A percentile compares a stretch with the other conserved stretches of the same genome.
Evolutionary conservation across 2,113 vertebrate species (phyloP).

Genomic region (Burhinus bistriatus): DNA sequence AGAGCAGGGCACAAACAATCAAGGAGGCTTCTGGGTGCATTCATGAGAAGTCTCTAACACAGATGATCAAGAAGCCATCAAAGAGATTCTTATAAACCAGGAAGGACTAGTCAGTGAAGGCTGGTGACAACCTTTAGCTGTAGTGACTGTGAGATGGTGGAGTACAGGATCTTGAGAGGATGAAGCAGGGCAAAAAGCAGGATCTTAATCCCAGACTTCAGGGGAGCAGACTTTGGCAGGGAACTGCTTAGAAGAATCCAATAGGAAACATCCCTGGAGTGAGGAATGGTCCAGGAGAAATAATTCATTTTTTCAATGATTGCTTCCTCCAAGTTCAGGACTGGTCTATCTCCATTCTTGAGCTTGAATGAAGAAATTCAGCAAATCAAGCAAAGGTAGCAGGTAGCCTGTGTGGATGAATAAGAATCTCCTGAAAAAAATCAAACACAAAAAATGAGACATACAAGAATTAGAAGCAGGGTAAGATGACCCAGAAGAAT

Average conservation of each 20-base stretch:
- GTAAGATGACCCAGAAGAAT: not conserved
- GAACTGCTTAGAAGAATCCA: not conserved
- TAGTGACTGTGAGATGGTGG: not conserved
- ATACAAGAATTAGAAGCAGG: not conserved
- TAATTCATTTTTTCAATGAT: not conserved
- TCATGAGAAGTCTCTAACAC: not conserved
- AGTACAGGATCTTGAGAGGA: not conserved
- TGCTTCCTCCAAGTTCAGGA: not conserved
- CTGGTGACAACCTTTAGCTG: not conserved
- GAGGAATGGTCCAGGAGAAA: not conserved
- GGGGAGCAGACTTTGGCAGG: not conserved
- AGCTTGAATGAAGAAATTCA: not conserved
- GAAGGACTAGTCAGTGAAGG: not conserved
- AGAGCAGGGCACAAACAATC: not conserved
- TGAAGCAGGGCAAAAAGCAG: not conserved
- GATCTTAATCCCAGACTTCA: not conserved
- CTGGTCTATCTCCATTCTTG: not conserved
- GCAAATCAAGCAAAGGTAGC: not conserved
- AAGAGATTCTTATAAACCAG: not conserved
- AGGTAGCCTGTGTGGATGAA: not conserved
- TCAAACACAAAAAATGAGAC: not conserved
- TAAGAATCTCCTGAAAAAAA: not conserved
- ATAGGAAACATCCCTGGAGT: not conserved
- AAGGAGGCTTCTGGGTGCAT: not conserved
- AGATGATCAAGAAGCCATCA: not conserved